These are phyloP conservation scores for Clarias fuscus DNA, from an alignment of 2,797 vertebrate species.

Conservation along the genomic window DNA sequence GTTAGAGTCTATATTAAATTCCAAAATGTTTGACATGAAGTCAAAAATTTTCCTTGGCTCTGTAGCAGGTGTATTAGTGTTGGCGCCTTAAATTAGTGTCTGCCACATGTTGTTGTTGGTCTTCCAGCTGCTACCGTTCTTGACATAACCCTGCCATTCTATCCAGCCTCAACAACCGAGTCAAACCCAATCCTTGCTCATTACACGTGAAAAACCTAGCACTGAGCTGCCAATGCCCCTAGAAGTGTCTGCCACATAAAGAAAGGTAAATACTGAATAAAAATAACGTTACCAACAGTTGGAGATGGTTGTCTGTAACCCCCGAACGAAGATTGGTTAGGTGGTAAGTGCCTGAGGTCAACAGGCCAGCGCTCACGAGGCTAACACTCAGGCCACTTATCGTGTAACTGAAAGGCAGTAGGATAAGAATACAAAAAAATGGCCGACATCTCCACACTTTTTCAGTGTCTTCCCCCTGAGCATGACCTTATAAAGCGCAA, in stretches of 20 bases:
- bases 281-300: neutral
- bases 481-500: conserved; percentile 36
- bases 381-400: neutral
- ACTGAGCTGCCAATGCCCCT: too few relatives aligned
- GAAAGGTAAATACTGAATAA: neutral
- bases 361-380: neutral
- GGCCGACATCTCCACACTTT: neutral
- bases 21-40: neutral
- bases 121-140: too few relatives aligned
- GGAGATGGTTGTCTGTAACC: neutral
- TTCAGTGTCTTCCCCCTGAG: neutral
- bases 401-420: neutral
- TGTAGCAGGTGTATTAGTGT: neutral
- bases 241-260: neutral
- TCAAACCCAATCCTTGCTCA: too few relatives aligned
- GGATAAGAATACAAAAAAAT: neutral
- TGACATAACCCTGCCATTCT: too few relatives aligned
- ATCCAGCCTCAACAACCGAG: too few relatives aligned
- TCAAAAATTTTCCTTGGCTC: neutral
- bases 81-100: neutral
- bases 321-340: neutral
- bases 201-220: too few relatives aligned
- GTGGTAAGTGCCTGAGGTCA: neutral
- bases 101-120: neutral
- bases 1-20: neutral